Base-by-base conservation (phyloP, 1,140 invertebrate genomes). In the Zaprionus tsacasi region DNA sequence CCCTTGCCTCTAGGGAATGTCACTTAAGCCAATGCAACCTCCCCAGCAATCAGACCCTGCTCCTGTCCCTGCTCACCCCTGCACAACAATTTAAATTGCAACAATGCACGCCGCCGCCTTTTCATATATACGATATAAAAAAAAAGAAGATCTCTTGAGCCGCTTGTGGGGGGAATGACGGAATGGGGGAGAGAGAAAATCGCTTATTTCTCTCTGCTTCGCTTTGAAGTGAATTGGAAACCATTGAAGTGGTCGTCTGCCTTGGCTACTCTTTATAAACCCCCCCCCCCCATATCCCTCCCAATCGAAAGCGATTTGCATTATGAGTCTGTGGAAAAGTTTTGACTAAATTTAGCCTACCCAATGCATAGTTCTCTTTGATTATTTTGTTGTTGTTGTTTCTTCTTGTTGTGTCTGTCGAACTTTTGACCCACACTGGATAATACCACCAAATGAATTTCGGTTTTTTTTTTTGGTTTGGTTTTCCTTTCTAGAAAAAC, bases 161-260 rank as follows among this genome's bases (percentile, higher is more conserved):
- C 52, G 72, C 69, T 59, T 38, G 10, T 1, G 33, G 5, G 3
- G 21, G 61, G 72, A n/a, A n/a, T n/a, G n/a, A 68, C 58, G 61
- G 40, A 21, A 27, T 57, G 13, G 17, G 43, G 52, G 57, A 43
- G 59, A 27, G 12, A 13, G 52, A 54, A 30, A 57, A 64, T 56
- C 70, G 54, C 50, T 71, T 58, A 52, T 65, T 61, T 57, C 58
- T 76, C 76, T 61, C 25, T 67, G 79, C 66, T 76, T 83, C 66
- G 60, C 81, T 85, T 85, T 85, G 82, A 85, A 85, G 81, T 81
- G 70, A 54, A 75, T 67, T 57, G 78, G 82, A 85, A 85, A 78
- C 82, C 81, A 71, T 86, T 85, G 63, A 85, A 85, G 81, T 85
- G 82, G 82, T 85, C 70, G 81, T 86, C 75, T 81, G 66, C 65